phyloP scores from a whole-genome alignment of 2,797 vertebrate genomes.

The Loriculus beryllinus region DNA sequence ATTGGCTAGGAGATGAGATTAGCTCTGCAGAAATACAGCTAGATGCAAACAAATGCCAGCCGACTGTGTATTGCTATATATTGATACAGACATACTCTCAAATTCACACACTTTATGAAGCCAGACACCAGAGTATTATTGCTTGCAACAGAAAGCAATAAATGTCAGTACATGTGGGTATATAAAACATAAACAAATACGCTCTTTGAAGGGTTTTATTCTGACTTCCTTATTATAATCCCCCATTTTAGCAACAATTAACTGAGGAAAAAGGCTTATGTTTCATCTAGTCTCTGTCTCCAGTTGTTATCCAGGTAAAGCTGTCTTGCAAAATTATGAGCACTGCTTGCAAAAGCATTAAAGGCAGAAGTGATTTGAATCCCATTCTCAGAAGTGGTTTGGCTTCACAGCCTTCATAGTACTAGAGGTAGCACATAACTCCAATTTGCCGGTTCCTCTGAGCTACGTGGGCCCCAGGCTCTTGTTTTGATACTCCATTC shows the following conservation, averaged over 20 bases:
- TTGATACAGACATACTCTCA: background rate
- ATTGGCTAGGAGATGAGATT: background rate
- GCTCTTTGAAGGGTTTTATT: background rate
- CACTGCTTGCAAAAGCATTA: background rate
- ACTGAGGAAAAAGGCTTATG: background rate
- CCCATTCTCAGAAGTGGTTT: background rate
- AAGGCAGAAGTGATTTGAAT: background rate
- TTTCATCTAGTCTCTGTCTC: background rate
- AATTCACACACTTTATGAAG: slow-evolving; percentile 12
- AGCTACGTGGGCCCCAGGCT: background rate
- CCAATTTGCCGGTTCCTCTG: background rate
- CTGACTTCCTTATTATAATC: background rate
- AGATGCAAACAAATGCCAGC: background rate
- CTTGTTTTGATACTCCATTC: background rate
- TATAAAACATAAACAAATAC: background rate
- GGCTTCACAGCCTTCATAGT: background rate
- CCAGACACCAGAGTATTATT: background rate
- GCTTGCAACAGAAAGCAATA: slow-evolving; percentile 19
- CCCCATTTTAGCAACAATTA: background rate
- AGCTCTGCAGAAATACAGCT: background rate
- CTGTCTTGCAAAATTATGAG: background rate
- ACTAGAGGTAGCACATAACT: background rate
- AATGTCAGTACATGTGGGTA: background rate
- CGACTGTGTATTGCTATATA: background rate
- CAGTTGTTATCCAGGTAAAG: background rate